phyloP scores from a whole-genome alignment of 2,888 invertebrate genomes.

The Tetheella fluctuosa region DNA sequence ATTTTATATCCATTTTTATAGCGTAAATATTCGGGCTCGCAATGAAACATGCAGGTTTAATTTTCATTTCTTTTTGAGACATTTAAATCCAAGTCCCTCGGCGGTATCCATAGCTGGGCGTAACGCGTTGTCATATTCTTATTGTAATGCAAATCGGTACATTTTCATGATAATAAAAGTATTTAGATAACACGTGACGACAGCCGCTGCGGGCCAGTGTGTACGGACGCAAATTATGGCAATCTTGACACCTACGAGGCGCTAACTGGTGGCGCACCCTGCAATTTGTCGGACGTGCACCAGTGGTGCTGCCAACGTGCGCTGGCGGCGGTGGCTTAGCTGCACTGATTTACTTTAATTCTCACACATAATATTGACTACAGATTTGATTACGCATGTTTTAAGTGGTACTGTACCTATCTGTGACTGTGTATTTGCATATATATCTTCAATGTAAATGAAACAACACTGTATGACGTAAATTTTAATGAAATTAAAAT shows the following conservation, averaged over 20 bases:
- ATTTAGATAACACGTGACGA: conserved; percentile 81
- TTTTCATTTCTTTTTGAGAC: conserved; percentile 13
- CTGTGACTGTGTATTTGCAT: no score
- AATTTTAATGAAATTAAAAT: no score
- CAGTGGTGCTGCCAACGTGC: conserved; percentile 29
- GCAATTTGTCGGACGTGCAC: conserved; percentile 74
- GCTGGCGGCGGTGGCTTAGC: conserved; percentile 28
- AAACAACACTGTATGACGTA: no score
- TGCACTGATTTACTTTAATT: conserved; percentile 63
- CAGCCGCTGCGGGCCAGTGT: conserved; percentile 72
- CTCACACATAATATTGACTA: conserved; percentile 34
- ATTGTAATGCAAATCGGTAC: conserved; percentile 66
- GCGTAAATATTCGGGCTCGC: conserved; percentile 2
- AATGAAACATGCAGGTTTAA: conserved; percentile 6
- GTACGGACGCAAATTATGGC: conserved; percentile 79
- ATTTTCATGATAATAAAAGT: conserved; percentile 69
- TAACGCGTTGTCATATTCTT: conserved; percentile 51
- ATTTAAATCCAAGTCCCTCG: conserved; percentile 38
- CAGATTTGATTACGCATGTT: no score
- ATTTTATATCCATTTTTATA: conserved; percentile 8
- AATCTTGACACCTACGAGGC: conserved; percentile 83
- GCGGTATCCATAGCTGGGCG: conserved; percentile 49
- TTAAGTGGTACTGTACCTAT: no score
- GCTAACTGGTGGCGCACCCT: conserved; percentile 78
- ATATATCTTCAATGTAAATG: no score